These are phyloP conservation scores for Mesorhabditis belari DNA, from an alignment of 2,888 invertebrate genomes.

Conservation along the genomic window DNA sequence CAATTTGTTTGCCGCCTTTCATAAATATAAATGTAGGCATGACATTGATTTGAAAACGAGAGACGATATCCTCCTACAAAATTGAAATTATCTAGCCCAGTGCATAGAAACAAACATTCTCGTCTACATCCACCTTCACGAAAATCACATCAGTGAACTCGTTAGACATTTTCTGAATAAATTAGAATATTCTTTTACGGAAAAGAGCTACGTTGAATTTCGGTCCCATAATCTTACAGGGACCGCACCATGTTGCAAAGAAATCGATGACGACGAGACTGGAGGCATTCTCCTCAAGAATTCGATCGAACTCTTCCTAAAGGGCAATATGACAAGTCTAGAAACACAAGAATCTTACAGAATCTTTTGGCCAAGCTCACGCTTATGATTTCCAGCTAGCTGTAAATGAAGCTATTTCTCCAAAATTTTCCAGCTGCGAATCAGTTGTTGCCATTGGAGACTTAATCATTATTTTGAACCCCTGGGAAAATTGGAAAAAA, in stretches of 20 bases:
- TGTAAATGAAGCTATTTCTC: no score
- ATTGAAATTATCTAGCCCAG: background rate
- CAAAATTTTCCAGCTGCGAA: no score
- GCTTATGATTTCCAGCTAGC: no score
- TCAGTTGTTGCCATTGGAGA: no score
- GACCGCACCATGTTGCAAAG: conserved; percentile 44
- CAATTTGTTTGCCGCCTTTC: conserved; percentile 38
- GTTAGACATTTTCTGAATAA: conserved; percentile 21
- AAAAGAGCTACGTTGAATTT: conserved; percentile 21
- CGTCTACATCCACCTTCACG: conserved; percentile 40
- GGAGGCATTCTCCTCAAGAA: conserved; percentile 19
- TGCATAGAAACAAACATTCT: no score
- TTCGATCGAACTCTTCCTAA: conserved; percentile 42
- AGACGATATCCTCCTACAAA: conserved; percentile 37
- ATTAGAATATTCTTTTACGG: conserved; percentile 2
- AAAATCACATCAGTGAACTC: conserved; percentile 26
- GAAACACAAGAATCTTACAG: conserved; percentile 1
- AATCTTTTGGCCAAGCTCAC: no score
- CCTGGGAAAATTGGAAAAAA: no score
- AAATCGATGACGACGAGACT: conserved; percentile 40
- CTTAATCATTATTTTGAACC: no score
- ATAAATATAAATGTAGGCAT: conserved; percentile 52
- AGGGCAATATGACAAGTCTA: conserved; percentile 3
- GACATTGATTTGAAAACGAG: conserved; percentile 42
- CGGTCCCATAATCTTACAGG: conserved; percentile 39